phyloP scores from a whole-genome alignment of 92 coral and sea anemone species.

The Nematostella vectensis region DNA sequence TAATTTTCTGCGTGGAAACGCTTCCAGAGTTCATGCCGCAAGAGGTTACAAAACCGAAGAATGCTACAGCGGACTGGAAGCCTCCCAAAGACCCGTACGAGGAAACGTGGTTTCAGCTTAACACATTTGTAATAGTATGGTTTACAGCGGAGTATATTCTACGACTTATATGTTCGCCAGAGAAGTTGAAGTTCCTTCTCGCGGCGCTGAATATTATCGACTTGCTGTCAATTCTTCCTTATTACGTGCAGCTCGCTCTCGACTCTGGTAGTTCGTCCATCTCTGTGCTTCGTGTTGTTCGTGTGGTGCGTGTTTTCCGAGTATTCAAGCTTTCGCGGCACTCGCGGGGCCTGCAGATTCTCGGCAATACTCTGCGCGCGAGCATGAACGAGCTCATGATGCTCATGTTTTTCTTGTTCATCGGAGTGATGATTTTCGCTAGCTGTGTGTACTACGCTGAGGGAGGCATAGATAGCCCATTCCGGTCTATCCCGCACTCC shows the following conservation, averaged over 20 bases:
- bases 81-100: slow-evolving; percentile 61
- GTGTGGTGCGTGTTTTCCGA: slow-evolving; percentile 98
- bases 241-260: slow-evolving; percentile 83
- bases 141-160: slow-evolving; percentile 83
- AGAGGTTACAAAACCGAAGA: slow-evolving; percentile 32
- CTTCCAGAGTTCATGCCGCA: slow-evolving; percentile 57
- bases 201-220: slow-evolving; percentile 91
- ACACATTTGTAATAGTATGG: slow-evolving; percentile 82
- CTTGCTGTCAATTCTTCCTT: slow-evolving; percentile 83
- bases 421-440: slow-evolving; percentile 97
- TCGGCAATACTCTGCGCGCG: slow-evolving; percentile 89
- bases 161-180: slow-evolving; percentile 79
- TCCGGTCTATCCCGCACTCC: slow-evolving; percentile 87
- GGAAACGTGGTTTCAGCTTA: slow-evolving; percentile 67
- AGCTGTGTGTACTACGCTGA: slow-evolving; percentile 99
- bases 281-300: slow-evolving; percentile 93
- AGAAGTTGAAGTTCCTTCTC: slow-evolving; percentile 70
- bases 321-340: slow-evolving; percentile 97
- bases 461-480: slow-evolving; percentile 75
- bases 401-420: slow-evolving; percentile 89
- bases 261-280: slow-evolving; percentile 63
- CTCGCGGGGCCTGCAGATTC: slow-evolving; percentile 95
- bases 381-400: slow-evolving; percentile 89
- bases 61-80: slow-evolving; percentile 35
- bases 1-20: slow-evolving; percentile 91